Evolutionary conservation across 2,797 vertebrate genomes (phyloP).

Genomic region (Alca torda): DNA sequence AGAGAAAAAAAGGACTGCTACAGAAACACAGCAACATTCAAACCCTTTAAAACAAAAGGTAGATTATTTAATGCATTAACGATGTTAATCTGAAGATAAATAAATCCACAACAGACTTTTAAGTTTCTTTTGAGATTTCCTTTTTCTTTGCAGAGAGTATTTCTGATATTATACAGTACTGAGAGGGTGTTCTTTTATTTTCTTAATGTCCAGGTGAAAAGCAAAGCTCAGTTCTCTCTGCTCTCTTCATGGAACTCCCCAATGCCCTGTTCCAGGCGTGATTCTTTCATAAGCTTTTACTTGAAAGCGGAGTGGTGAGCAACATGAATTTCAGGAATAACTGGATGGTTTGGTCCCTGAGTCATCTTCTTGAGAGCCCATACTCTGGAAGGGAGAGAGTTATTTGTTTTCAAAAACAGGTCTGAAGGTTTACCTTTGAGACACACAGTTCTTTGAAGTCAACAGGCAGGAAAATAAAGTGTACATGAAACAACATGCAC

Average conservation of each 20-base stretch:
- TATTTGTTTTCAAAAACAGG: slow-evolving; percentile 14
- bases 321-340: slow-evolving; percentile 89
- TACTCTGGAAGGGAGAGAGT: slow-evolving; percentile 84
- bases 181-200: slow-evolving; percentile 73
- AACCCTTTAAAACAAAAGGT: slow-evolving; percentile 80
- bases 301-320: slow-evolving; percentile 64
- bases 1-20: slow-evolving; percentile 44
- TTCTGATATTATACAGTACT: slow-evolving; percentile 86
- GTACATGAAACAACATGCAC: background rate
- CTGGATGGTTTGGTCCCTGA: slow-evolving; percentile 99
- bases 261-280: slow-evolving; percentile 59
- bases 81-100: slow-evolving; percentile 92
- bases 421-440: slow-evolving; percentile 5
- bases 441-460: background rate
- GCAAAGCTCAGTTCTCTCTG: slow-evolving; percentile 65
- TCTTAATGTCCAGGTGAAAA: slow-evolving; percentile 73
- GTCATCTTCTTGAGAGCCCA: slow-evolving; percentile 98
- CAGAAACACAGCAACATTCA: slow-evolving; percentile 74
- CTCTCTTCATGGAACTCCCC: slow-evolving; percentile 58
- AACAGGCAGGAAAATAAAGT: slow-evolving; percentile 17
- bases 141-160: slow-evolving; percentile 83
- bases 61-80: slow-evolving; percentile 88
- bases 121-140: slow-evolving; percentile 83
- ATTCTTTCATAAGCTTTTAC: slow-evolving; percentile 68
- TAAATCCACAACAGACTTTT: slow-evolving; percentile 95